Conservation (phyloP, 2,113 vertebrate genomes). For the Apodemus speciosus region DNA sequence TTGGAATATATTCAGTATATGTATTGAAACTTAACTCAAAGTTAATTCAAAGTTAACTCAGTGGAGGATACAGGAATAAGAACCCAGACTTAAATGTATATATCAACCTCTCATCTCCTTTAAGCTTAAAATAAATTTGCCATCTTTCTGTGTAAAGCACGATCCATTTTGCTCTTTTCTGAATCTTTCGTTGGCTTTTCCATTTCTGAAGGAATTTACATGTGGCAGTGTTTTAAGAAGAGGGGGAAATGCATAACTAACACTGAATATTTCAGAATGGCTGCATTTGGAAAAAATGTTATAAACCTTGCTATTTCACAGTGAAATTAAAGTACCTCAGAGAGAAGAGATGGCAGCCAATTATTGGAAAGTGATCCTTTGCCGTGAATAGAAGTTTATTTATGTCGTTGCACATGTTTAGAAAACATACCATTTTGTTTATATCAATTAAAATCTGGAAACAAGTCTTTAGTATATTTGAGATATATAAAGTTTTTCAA, state of each 20-base stretch:
- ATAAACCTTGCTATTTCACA: slow-evolving; percentile 45
- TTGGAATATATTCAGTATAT: background rate
- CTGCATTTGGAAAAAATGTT: slow-evolving; percentile 61
- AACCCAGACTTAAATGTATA: slow-evolving; percentile 18
- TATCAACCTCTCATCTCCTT: slow-evolving; percentile 42
- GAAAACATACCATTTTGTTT: slow-evolving; percentile 55
- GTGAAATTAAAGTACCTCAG: slow-evolving; percentile 54
- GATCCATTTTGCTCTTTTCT: slow-evolving; percentile 70
- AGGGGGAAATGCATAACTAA: slow-evolving; percentile 50
- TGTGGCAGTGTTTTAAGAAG: slow-evolving; percentile 58
- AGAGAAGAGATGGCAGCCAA: slow-evolving; percentile 6
- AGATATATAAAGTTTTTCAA: background rate
- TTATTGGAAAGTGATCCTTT: slow-evolving; percentile 42
- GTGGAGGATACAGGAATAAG: background rate
- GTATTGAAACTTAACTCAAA: slow-evolving; percentile 44
- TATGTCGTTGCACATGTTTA: slow-evolving; percentile 1
- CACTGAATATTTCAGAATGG: slow-evolving; percentile 75
- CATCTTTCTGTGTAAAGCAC: slow-evolving; percentile 55
- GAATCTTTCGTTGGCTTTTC: slow-evolving; percentile 53
- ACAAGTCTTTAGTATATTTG: slow-evolving; percentile 18
- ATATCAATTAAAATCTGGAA: slow-evolving; percentile 42
- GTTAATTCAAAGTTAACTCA: slow-evolving; percentile 46
- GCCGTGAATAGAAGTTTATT: background rate
- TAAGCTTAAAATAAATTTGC: slow-evolving; percentile 51
- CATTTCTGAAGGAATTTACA: slow-evolving; percentile 62